Conservation (phyloP, 2,888 invertebrate genomes). For the Alloscopus bannaensis region DNA sequence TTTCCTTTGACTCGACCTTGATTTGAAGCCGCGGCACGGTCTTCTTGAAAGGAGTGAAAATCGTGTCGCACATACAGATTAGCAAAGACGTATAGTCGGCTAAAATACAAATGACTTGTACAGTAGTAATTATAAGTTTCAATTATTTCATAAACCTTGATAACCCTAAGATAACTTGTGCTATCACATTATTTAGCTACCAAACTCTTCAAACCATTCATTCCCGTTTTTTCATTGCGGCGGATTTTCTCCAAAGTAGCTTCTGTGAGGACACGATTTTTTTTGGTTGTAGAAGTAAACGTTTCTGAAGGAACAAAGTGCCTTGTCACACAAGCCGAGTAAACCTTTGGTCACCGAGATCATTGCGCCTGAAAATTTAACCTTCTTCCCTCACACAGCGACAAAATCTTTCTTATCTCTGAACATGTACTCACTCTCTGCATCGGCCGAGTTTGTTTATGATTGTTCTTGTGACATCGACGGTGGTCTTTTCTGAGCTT, state of each 20-base stretch:
- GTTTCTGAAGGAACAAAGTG: slow-evolving; percentile 38
- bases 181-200: no score
- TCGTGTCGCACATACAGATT: slow-evolving; percentile 67
- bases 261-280: no score
- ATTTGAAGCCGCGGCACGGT: not conserved
- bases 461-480: slow-evolving; percentile 42
- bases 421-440: not conserved
- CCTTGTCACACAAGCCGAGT: slow-evolving; percentile 26
- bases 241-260: no score
- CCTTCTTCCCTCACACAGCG: no score
- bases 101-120: no score
- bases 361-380: not conserved
- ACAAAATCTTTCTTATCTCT: no score
- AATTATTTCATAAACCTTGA: no score
- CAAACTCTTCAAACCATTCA: slow-evolving; percentile 4
- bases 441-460: slow-evolving; percentile 9
- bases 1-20: not conserved
- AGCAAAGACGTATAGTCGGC: slow-evolving; percentile 73
- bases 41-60: not conserved
- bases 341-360: not conserved
- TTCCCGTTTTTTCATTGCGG: not conserved
- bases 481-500: slow-evolving; percentile 53
- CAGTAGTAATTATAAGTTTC: no score
- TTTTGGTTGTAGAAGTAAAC: slow-evolving; percentile 9
- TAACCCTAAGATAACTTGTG: no score